Conservation (phyloP, 2,797 vertebrate species). For the Yasuhikotakia modesta region DNA sequence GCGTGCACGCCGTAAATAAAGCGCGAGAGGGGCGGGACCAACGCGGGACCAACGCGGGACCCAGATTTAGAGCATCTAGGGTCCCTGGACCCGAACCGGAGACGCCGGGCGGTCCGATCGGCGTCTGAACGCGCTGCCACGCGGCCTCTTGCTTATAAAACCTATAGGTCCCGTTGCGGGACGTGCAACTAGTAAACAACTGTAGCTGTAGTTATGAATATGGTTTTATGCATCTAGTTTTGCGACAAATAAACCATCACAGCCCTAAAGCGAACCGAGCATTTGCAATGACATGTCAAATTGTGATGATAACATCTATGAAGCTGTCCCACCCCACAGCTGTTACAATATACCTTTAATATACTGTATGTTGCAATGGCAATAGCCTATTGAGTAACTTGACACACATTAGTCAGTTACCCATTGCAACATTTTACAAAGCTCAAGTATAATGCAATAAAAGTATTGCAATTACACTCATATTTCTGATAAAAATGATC, state of each 20-base stretch:
- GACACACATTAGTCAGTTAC: slow-evolving; percentile 24
- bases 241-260: no score
- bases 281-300: background rate
- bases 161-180: no score
- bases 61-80: background rate
- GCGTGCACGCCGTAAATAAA: slow-evolving; percentile 26
- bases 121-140: background rate
- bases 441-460: background rate
- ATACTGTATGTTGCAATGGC: slow-evolving; percentile 19
- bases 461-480: background rate
- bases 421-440: background rate
- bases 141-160: no score
- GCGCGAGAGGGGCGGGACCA: background rate
- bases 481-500: background rate
- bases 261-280: no score
- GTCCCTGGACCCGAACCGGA: background rate
- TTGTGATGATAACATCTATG: slow-evolving; percentile 17
- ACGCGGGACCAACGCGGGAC: background rate
- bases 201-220: no score
- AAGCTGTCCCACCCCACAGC: slow-evolving; percentile 3
- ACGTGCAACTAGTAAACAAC: no score
- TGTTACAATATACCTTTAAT: background rate
- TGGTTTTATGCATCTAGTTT: no score
- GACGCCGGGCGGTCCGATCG: background rate
- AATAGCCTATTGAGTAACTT: slow-evolving; percentile 20